Conservation (phyloP, 2,113 vertebrate genomes). For the Nesoenas mayeri region DNA sequence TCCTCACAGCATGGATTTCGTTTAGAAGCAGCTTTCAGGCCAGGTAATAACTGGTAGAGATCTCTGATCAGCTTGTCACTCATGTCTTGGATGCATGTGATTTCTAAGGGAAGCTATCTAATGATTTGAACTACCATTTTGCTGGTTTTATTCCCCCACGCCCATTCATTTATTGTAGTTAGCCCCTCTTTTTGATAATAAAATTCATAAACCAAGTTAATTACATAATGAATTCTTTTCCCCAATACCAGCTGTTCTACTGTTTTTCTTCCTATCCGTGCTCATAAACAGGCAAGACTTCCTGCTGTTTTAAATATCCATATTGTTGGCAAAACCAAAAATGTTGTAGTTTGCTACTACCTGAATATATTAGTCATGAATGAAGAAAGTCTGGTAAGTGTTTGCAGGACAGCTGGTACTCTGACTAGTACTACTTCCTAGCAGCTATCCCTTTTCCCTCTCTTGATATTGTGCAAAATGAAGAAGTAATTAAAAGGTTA, state of each 20-base stretch:
- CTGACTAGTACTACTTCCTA: background rate
- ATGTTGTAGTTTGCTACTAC: background rate
- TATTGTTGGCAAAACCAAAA: background rate
- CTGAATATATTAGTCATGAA: background rate
- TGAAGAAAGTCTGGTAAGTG: background rate
- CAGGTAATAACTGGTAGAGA: background rate
- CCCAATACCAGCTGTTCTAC: background rate
- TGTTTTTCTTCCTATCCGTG: background rate
- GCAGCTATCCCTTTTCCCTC: background rate
- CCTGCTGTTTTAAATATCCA: background rate
- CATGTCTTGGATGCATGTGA: fast-evolving
- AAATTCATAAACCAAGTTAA: background rate
- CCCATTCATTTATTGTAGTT: background rate
- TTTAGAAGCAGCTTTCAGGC: background rate
- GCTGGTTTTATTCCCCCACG: background rate
- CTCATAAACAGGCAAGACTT: background rate
- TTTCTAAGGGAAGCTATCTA: background rate
- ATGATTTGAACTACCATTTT: background rate
- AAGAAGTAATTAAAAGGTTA: background rate
- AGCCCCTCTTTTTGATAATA: background rate
- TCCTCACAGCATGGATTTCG: background rate
- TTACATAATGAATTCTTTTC: background rate
- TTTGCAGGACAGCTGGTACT: background rate
- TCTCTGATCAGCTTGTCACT: background rate
- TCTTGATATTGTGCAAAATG: background rate